A percentile compares a stretch with the other conserved stretches of the same genome.
Evolutionary conservation across 2,888 invertebrate species (phyloP).

Genomic region (Torymus aiolomorphi): DNA sequence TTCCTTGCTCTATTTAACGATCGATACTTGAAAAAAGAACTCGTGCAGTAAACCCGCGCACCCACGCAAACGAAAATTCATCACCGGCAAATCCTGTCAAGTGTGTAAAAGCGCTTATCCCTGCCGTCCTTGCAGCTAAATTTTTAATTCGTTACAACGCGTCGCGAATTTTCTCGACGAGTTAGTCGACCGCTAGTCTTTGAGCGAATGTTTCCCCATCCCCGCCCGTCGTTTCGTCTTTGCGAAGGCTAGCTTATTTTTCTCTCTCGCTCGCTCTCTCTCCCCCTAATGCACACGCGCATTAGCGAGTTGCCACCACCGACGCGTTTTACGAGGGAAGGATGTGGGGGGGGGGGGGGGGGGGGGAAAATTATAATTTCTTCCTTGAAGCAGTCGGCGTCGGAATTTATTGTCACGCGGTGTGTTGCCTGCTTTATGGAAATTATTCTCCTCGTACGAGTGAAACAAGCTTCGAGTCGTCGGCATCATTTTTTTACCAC

Average conservation of each 20-base stretch:
- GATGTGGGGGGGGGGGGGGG: constrained; percentile 8
- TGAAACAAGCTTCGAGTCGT: constrained; percentile 24
- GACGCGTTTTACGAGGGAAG: constrained; percentile 56
- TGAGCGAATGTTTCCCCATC: constrained; percentile 56
- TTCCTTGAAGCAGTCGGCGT: constrained; percentile 51
- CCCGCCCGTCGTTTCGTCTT: constrained; percentile 22
- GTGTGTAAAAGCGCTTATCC: too few relatives aligned
- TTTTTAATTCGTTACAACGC: too few relatives aligned
- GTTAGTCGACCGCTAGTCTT: constrained; percentile 55
- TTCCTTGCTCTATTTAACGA: too few relatives aligned
- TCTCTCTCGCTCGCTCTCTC: constrained; percentile 10
- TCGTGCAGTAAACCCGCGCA: too few relatives aligned
- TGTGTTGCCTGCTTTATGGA: constrained; percentile 46
- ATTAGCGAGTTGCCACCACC: constrained; percentile 57
- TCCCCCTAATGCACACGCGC: constrained; percentile 60
- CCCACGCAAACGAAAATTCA: too few relatives aligned
- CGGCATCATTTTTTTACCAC: background rate
- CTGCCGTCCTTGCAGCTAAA: too few relatives aligned
- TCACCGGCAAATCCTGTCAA: too few relatives aligned
- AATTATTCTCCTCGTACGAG: constrained; percentile 30
- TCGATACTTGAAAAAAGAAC: too few relatives aligned
- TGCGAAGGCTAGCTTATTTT: constrained; percentile 58
- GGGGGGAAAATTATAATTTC: constrained; percentile 62
- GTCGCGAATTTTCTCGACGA: constrained; percentile 61
- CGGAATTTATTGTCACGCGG: constrained; percentile 58